A percentile compares a stretch with the other conserved stretches of the same genome.
These are phyloP conservation scores for Labroides dimidiatus DNA, from an alignment of 2,797 vertebrate genomes.

Conservation along the genomic window DNA sequence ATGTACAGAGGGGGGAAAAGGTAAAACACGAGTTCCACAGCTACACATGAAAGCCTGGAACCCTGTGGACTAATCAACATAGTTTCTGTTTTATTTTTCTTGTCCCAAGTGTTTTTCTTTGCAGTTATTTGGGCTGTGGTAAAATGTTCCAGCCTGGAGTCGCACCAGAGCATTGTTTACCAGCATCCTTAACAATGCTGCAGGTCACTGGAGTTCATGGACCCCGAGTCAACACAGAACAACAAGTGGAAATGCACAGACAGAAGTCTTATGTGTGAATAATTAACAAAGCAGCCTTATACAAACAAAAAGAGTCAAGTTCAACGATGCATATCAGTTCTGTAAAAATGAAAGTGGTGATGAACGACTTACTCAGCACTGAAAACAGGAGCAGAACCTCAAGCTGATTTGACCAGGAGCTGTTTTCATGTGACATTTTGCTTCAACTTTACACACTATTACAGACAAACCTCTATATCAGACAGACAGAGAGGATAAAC, in stretches of 20 bases:
- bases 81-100: slow-evolving; percentile 68
- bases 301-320: slow-evolving; percentile 10
- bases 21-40: slow-evolving; percentile 75
- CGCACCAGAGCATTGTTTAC: slow-evolving; percentile 78
- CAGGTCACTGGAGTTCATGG: slow-evolving; percentile 68
- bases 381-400: neutral
- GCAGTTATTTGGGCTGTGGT: slow-evolving; percentile 66
- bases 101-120: slow-evolving; percentile 59
- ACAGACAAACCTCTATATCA: neutral
- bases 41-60: slow-evolving; percentile 73
- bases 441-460: slow-evolving; percentile 41
- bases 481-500: slow-evolving; percentile 33
- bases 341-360: slow-evolving; percentile 13
- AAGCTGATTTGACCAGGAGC: slow-evolving; percentile 6
- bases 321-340: neutral
- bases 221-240: slow-evolving; percentile 53
- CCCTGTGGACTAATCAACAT: slow-evolving; percentile 67
- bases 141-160: slow-evolving; percentile 72
- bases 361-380: neutral
- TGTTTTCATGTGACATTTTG: slow-evolving; percentile 17
- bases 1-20: slow-evolving; percentile 76
- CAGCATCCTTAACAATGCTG: slow-evolving; percentile 64
- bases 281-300: slow-evolving; percentile 40
- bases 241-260: slow-evolving; percentile 63
- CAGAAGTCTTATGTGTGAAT: slow-evolving; percentile 34